phyloP scores from a whole-genome alignment of 2,113 vertebrate genomes.

The Tautogolabrus adspersus region DNA sequence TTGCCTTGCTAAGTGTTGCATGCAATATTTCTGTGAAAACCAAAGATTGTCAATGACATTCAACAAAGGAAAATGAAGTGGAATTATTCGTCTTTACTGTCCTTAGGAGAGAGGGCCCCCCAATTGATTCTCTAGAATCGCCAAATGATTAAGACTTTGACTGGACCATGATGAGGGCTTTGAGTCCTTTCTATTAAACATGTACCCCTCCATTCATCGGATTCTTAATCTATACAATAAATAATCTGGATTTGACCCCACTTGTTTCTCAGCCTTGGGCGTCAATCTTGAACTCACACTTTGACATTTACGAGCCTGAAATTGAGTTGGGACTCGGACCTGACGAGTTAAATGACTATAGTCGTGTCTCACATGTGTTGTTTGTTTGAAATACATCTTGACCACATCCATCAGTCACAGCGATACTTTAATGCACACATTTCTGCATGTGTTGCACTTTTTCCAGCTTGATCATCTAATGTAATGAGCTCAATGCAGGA shows the following conservation, averaged over 20 bases:
- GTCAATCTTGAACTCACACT: background rate
- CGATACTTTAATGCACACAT: conserved; percentile 42
- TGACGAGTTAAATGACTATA: conserved; percentile 24
- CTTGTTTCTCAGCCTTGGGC: conserved; percentile 12
- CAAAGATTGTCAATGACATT: too few species aligned
- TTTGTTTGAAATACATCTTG: conserved; percentile 33
- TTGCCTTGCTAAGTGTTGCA: too few species aligned
- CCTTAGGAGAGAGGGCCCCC: too few species aligned
- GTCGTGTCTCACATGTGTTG: conserved; percentile 34
- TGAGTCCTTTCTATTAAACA: background rate
- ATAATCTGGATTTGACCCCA: background rate
- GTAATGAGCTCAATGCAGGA: conserved; percentile 40
- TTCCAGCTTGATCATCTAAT: conserved; percentile 50
- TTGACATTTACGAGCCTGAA: conserved; percentile 46
- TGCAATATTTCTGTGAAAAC: too few species aligned
- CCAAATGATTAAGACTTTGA: background rate
- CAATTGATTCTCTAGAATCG: background rate
- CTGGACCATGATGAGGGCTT: too few species aligned
- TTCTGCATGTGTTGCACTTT: conserved; percentile 66
- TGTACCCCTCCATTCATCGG: background rate
- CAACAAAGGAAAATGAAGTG: too few species aligned
- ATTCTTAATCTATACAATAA: background rate
- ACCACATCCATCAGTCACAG: conserved; percentile 31
- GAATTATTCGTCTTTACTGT: too few species aligned
- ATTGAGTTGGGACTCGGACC: conserved; percentile 25